These are phyloP conservation scores for Hemithea aestivaria DNA, from an alignment of 2,888 invertebrate species.

Conservation along the genomic window DNA sequence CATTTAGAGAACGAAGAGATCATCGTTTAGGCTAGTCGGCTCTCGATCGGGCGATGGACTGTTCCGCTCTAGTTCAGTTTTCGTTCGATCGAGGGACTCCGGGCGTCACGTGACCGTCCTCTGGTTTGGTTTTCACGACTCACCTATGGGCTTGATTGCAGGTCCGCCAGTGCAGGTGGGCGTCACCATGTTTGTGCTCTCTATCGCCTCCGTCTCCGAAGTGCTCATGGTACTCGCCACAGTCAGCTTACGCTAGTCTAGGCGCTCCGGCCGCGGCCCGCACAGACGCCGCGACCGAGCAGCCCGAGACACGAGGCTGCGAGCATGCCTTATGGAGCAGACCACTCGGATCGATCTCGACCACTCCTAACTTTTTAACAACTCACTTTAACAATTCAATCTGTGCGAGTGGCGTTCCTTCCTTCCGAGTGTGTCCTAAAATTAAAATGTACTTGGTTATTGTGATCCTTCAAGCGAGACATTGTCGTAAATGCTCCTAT, in stretches of 20 bases:
- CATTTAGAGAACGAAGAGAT: constrained; percentile 37
- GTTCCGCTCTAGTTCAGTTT: constrained; percentile 5
- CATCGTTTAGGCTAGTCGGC: constrained; percentile 36
- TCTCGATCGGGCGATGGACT: constrained; percentile 46
- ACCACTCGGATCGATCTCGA: constrained; percentile 66
- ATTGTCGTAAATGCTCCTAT: constrained; percentile 53
- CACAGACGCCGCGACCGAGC: constrained; percentile 68
- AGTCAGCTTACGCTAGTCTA: constrained; percentile 73
- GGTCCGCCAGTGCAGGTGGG: constrained; percentile 98
- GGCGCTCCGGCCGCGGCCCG: constrained; percentile 49
- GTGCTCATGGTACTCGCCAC: constrained; percentile 93
- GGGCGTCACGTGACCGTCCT: constrained; percentile 55
- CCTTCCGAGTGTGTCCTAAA: constrained; percentile 53
- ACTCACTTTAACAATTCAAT: constrained; percentile 18
- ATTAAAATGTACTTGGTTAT: constrained; percentile 52
- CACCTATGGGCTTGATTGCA: constrained; percentile 83
- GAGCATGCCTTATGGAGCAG: constrained; percentile 74
- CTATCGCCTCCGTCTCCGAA: constrained; percentile 98
- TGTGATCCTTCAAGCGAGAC: constrained; percentile 51
- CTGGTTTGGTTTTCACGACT: constrained; percentile 72
- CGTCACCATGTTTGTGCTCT: constrained; percentile 98
- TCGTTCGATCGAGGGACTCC: constrained; percentile 45
- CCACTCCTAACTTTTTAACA: constrained; percentile 53
- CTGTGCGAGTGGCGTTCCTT: no score
- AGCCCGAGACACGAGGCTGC: constrained; percentile 78